phyloP scores from a whole-genome alignment of 2,888 invertebrate species.

The Dusona sp. region DNA sequence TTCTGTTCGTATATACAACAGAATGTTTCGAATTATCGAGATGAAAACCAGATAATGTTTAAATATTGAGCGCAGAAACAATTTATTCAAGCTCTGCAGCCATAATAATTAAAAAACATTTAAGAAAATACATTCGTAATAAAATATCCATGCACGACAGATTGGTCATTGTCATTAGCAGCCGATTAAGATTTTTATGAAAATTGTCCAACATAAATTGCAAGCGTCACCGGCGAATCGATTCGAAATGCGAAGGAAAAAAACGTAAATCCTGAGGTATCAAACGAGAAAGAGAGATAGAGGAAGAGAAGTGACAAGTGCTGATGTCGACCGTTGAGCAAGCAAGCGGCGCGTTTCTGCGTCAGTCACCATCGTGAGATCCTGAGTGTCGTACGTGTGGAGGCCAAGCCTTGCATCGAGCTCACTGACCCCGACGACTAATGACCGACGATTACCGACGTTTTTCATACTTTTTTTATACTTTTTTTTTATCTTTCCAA shows the following conservation, averaged over 20 bases:
- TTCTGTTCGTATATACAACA: neutral
- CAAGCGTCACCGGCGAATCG: neutral
- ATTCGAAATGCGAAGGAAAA: conserved; percentile 20
- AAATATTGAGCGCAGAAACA: neutral
- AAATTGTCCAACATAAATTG: neutral
- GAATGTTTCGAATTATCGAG: neutral
- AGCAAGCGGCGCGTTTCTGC: conserved; percentile 34
- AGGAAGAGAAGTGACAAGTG: conserved; percentile 44
- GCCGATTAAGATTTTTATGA: conserved; percentile 4
- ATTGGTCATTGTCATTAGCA: neutral
- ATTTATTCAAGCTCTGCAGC: neutral
- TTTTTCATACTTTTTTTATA: conserved; percentile 43
- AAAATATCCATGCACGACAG: neutral
- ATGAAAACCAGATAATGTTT: neutral
- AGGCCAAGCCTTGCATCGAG: conserved; percentile 59
- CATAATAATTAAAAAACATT: neutral
- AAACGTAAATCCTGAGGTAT: neutral
- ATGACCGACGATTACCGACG: conserved; percentile 69
- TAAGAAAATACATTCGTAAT: neutral
- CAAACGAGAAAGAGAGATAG: conserved; percentile 16
- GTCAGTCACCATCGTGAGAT: conserved; percentile 47
- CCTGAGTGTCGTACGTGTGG: conserved; percentile 52
- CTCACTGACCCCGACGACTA: conserved; percentile 69
- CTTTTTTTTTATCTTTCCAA: conserved; percentile 27
- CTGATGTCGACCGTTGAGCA: conserved; percentile 45